These are phyloP conservation scores for Oasisia sp. DNA, from an alignment of 2,888 invertebrate genomes.

Conservation along the genomic window DNA sequence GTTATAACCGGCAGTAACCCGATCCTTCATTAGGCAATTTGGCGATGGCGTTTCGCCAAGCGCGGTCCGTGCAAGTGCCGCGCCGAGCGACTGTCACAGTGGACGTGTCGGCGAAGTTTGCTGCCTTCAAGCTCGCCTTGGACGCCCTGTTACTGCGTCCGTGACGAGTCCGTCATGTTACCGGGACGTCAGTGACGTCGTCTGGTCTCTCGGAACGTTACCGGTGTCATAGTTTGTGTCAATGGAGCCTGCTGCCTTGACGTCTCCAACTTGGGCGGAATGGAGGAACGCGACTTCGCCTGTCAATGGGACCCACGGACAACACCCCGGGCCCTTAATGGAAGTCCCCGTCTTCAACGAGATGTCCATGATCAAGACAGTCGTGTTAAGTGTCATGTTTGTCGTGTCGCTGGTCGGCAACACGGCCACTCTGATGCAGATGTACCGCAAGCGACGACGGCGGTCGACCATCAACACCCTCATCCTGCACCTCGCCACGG, in stretches of 20 bases:
- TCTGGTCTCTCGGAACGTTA: not conserved
- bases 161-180: not conserved
- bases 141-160: not conserved
- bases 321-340: constrained; percentile 53
- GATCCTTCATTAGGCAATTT: not conserved
- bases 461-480: constrained; percentile 73
- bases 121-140: not conserved
- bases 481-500: constrained; percentile 83
- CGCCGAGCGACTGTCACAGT: not conserved
- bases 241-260: not conserved
- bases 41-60: not conserved
- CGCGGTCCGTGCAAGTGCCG: not conserved
- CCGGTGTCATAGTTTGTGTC: not conserved
- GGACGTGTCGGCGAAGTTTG: not conserved
- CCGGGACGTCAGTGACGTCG: not conserved
- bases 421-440: constrained; percentile 80
- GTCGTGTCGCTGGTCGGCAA: constrained; percentile 80
- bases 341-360: constrained; percentile 72
- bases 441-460: constrained; percentile 71
- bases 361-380: constrained; percentile 74
- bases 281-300: not conserved
- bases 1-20: not conserved
- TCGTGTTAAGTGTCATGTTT: constrained; percentile 78
- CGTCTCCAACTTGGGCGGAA: not conserved
- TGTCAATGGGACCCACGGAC: not conserved